phyloP scores from a whole-genome alignment of 2,888 invertebrate species.

The Ectemnius lituratus region DNA sequence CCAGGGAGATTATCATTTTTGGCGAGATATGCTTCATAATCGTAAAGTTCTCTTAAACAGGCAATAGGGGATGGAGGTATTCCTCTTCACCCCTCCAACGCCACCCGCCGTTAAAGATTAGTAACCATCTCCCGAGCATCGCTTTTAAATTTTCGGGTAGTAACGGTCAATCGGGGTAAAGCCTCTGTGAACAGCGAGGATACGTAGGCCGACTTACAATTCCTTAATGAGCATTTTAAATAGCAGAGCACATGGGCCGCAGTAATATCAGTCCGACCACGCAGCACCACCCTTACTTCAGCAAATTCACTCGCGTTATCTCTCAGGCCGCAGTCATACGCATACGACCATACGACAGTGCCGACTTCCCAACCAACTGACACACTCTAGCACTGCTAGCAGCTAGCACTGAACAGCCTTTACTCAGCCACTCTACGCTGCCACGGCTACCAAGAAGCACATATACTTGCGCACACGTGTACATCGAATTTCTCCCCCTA shows the following conservation, averaged over 20 bases:
- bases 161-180: conserved; percentile 14
- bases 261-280: conserved; percentile 42
- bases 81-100: conserved; percentile 48
- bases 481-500: conserved; percentile 35
- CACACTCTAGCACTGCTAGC: conserved; percentile 53
- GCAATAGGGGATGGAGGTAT: conserved; percentile 57
- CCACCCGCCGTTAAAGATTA: conserved; percentile 63
- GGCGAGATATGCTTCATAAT: conserved; percentile 10
- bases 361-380: conserved; percentile 57
- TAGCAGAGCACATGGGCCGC: conserved; percentile 69
- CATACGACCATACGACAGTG: conserved; percentile 32
- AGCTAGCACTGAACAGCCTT: conserved; percentile 6
- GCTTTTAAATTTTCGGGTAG: conserved; percentile 43
- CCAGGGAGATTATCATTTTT: conserved; percentile 17
- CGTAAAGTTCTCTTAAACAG: conserved; percentile 29
- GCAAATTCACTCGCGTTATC: conserved; percentile 61
- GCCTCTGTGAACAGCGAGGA: background rate
- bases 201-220: conserved; percentile 68
- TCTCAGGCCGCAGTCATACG: conserved; percentile 57
- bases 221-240: conserved; percentile 76
- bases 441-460: conserved; percentile 47
- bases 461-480: conserved; percentile 63
- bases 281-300: conserved; percentile 58
- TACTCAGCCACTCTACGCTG: conserved; percentile 31
- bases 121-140: conserved; percentile 54